Percentiles rank a stretch among this genome's conserved stretches.
Evolutionary conservation across 2,113 vertebrate species (phyloP).

Genomic region (Pterocles burchelli): DNA sequence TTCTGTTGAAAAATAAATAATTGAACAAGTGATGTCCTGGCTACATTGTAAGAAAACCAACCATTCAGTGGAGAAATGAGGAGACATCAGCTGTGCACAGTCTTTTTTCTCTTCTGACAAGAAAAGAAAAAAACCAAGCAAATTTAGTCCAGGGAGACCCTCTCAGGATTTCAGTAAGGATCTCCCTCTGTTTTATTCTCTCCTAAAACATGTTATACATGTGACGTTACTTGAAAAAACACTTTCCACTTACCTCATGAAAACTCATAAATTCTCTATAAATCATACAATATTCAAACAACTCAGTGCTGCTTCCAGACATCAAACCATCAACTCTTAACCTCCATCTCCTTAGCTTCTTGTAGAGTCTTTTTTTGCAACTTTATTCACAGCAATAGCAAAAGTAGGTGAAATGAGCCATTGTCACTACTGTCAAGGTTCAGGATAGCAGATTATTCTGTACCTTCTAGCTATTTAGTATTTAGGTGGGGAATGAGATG

Average conservation of each 20-base stretch:
- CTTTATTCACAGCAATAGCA: not conserved
- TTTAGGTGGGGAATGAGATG: not conserved
- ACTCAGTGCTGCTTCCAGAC: not conserved
- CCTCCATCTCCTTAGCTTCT: not conserved
- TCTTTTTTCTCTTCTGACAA: not conserved
- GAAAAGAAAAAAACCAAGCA: not conserved
- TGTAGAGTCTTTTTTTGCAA: not conserved
- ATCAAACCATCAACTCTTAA: not conserved
- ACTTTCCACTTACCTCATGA: not conserved
- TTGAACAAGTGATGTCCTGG: not conserved
- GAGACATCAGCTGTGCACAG: not conserved
- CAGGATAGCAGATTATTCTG: not conserved
- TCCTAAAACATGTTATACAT: not conserved
- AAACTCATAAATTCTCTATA: not conserved
- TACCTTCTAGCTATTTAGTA: not conserved
- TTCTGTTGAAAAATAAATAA: slow-evolving; percentile 20
- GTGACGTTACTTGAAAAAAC: not conserved
- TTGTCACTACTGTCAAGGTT: not conserved
- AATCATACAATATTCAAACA: not conserved
- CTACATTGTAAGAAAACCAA: not conserved
- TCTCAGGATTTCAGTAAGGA: not conserved
- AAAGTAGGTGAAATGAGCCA: not conserved
- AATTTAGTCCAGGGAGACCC: not conserved
- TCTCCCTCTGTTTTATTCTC: not conserved
- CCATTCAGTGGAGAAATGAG: not conserved